These are phyloP conservation scores for Embiotoca jacksoni DNA, from an alignment of 2,113 vertebrate species.

Conservation along the genomic window DNA sequence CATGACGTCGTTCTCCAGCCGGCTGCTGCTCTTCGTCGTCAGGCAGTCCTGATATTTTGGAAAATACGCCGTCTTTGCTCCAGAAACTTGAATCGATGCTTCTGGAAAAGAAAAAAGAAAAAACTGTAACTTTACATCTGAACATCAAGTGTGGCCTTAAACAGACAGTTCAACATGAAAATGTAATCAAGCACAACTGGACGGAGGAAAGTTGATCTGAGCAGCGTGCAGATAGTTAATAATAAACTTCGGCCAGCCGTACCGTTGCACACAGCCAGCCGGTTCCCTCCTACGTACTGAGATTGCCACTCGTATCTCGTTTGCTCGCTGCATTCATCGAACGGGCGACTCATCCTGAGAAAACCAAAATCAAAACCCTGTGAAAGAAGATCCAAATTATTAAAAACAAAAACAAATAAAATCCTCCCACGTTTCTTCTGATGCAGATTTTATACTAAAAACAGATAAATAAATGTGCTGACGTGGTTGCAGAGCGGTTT, in stretches of 20 bases:
- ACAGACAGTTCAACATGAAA: neutral
- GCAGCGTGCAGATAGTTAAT: neutral
- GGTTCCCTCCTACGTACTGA: conserved; percentile 70
- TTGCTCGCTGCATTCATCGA: conserved; percentile 75
- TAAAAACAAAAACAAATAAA: neutral
- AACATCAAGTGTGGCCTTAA: neutral
- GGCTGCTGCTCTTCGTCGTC: conserved; percentile 44
- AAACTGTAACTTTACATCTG: neutral
- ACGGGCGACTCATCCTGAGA: conserved; percentile 76
- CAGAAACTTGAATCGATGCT: conserved; percentile 41
- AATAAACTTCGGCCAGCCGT: conserved; percentile 20
- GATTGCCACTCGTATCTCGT: conserved; percentile 75
- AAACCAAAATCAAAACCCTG: conserved; percentile 88
- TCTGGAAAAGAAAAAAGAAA: conserved; percentile 42
- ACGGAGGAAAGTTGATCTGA: neutral
- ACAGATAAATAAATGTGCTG: neutral
- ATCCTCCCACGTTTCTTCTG: too few species aligned
- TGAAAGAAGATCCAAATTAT: neutral
- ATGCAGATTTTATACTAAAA: neutral
- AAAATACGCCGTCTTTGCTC: conserved; percentile 81
- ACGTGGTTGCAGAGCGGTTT: conserved; percentile 88
- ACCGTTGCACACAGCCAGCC: conserved; percentile 82
- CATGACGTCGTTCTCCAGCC: conserved; percentile 6
- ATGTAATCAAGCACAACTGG: neutral
- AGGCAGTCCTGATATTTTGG: conserved; percentile 74